Percentiles rank a stretch among this genome's conserved stretches.
phyloP scores from a whole-genome alignment of 2,797 vertebrate species.

The Morus bassanus region DNA sequence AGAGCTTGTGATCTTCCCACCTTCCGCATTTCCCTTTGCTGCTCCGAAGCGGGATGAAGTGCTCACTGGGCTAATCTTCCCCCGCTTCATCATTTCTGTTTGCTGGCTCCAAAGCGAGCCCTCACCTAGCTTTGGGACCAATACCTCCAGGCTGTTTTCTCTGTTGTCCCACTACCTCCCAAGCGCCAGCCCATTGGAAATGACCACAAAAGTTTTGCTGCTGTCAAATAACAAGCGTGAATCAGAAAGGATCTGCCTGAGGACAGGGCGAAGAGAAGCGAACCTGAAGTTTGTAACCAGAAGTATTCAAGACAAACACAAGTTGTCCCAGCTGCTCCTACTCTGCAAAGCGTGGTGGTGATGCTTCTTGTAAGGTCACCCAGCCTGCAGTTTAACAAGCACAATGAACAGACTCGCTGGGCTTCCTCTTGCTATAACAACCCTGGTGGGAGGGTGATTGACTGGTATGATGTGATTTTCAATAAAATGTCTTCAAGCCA shows the following conservation, averaged over 20 bases:
- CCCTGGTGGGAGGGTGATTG: constrained; percentile 63
- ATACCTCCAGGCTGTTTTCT: neutral
- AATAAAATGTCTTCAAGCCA: constrained; percentile 61
- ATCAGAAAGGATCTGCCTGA: neutral
- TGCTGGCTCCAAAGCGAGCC: neutral
- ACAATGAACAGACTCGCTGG: neutral
- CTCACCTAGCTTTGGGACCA: neutral
- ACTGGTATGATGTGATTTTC: constrained; percentile 54
- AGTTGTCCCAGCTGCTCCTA: neutral
- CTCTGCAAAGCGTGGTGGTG: neutral
- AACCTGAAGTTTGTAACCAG: neutral
- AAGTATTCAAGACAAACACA: neutral
- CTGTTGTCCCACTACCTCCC: neutral
- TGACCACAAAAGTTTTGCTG: neutral
- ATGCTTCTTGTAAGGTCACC: neutral
- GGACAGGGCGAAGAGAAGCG: fast-evolving
- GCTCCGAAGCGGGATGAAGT: neutral
- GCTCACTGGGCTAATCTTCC: neutral
- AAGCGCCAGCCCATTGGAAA: neutral
- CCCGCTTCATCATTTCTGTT: neutral
- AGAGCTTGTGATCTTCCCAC: neutral
- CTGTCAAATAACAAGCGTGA: fast-evolving
- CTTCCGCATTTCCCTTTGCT: neutral
- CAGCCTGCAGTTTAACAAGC: neutral
- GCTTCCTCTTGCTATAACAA: constrained; percentile 39